These are phyloP conservation scores for Drosophila varians DNA, from an alignment of 1,140 invertebrate genomes.

Conservation along the genomic window DNA sequence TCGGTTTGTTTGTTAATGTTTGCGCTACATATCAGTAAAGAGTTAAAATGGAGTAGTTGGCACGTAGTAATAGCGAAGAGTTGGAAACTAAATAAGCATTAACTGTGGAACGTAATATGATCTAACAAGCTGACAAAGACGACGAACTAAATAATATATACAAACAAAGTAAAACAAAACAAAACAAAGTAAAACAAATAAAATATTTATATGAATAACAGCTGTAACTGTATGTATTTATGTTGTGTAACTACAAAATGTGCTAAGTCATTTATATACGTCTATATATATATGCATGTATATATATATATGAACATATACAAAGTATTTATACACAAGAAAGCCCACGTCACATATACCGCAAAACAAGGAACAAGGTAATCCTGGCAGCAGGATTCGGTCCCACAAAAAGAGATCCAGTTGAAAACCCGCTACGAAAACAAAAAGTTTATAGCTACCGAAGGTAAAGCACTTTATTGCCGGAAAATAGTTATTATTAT, in stretches of 20 bases:
- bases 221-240: conserved; percentile 68
- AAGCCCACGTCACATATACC: conserved; percentile 32
- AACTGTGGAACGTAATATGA: conserved; percentile 29
- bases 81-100: conserved; percentile 62
- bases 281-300: conserved; percentile 70
- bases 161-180: no score
- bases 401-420: not conserved
- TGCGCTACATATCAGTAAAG: conserved; percentile 83
- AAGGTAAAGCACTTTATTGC: conserved; percentile 3
- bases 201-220: conserved; percentile 29
- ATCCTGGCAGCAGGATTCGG: conserved; percentile 10
- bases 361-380: conserved; percentile 2
- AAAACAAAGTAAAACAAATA: conserved; percentile 45
- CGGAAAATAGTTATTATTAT: conserved; percentile 7
- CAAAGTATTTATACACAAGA: conserved; percentile 53
- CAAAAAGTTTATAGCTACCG: not conserved
- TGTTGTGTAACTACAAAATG: conserved; percentile 77
- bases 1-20: conserved; percentile 84
- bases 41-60: conserved; percentile 77
- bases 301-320: conserved; percentile 66
- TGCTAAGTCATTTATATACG: conserved; percentile 79
- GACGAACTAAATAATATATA: conserved; percentile 52
- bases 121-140: conserved; percentile 36
- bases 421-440: conserved; percentile 7
- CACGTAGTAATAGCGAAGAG: conserved; percentile 67